Evolutionary conservation across 2,888 invertebrate genomes (phyloP).

Genomic region (Drosophila barbarae): DNA sequence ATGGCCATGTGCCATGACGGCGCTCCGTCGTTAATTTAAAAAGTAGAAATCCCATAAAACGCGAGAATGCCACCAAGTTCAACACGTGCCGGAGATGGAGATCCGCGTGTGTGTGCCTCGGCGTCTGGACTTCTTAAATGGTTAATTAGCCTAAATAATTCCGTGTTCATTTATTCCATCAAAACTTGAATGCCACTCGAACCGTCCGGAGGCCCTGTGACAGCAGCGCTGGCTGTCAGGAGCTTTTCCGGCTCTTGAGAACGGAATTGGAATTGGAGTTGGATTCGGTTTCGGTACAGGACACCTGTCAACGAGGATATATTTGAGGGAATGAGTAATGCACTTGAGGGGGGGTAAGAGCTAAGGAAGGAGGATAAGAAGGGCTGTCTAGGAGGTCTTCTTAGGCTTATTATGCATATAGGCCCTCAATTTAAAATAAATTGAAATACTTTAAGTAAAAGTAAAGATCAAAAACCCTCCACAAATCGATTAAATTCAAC

Average conservation of each 20-base stretch:
- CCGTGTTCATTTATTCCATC: slow-evolving; percentile 31
- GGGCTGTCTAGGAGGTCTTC: background rate
- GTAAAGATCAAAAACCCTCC: background rate
- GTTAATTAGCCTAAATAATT: slow-evolving; percentile 45
- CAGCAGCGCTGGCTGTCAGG: slow-evolving; percentile 9
- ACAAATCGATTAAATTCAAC: background rate
- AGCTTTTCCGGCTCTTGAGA: slow-evolving; percentile 21
- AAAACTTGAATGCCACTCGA: slow-evolving; percentile 37
- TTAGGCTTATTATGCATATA: too few relatives aligned
- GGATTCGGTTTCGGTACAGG: slow-evolving; percentile 7
- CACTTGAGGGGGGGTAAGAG: slow-evolving; percentile 3
- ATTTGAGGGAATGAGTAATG: slow-evolving; percentile 52
- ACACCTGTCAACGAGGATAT: slow-evolving; percentile 60
- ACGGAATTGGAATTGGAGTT: slow-evolving; percentile 40
- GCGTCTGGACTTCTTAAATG: slow-evolving; percentile 33
- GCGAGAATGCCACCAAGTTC: slow-evolving; percentile 23
- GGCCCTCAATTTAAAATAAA: too few relatives aligned
- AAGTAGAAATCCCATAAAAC: slow-evolving; percentile 62
- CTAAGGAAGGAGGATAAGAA: background rate
- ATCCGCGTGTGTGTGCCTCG: slow-evolving; percentile 1
- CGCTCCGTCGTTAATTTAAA: slow-evolving; percentile 57
- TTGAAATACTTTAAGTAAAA: too few relatives aligned
- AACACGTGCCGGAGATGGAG: slow-evolving; percentile 30
- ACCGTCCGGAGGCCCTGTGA: slow-evolving; percentile 12
- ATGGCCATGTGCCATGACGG: slow-evolving; percentile 56